A percentile compares a stretch with the other conserved stretches of the same genome.
phyloP scores from a whole-genome alignment of 2,797 vertebrate genomes.

The Leontocebus nigricollis region DNA sequence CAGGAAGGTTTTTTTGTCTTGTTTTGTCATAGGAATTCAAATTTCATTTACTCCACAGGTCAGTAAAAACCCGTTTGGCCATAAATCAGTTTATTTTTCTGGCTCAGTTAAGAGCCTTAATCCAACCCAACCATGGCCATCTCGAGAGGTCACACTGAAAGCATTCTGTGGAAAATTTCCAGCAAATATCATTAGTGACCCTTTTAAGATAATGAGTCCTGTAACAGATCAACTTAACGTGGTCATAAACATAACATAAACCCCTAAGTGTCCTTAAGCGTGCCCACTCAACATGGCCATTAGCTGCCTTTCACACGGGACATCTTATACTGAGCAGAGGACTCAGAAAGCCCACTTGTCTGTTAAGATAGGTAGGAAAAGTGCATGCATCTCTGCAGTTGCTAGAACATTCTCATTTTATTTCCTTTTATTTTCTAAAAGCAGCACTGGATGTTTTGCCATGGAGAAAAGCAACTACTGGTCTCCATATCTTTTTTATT shows the following conservation, averaged over 20 bases:
- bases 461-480: not conserved
- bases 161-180: not conserved
- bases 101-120: not conserved
- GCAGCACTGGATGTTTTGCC: not conserved
- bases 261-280: not conserved
- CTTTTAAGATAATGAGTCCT: not conserved
- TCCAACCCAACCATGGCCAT: not conserved
- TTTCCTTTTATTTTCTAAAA: not conserved
- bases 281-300: fast-evolving
- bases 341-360: fast-evolving
- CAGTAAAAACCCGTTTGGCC: not conserved
- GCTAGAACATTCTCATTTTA: not conserved
- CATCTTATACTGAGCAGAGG: not conserved
- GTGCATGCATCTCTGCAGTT: fast-evolving
- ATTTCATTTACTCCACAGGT: not conserved
- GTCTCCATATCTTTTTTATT: not conserved
- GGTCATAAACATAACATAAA: not conserved
- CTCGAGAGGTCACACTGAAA: not conserved
- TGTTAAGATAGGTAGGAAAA: fast-evolving
- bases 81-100: not conserved
- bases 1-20: not conserved
- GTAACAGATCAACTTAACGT: not conserved
- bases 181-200: not conserved
- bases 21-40: not conserved
- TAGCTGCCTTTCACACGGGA: fast-evolving